Evolutionary conservation across 2,797 vertebrate genomes (phyloP), one percentile per base, ranked within the genome.

Genomic region (Euthynnus affinis): DNA sequence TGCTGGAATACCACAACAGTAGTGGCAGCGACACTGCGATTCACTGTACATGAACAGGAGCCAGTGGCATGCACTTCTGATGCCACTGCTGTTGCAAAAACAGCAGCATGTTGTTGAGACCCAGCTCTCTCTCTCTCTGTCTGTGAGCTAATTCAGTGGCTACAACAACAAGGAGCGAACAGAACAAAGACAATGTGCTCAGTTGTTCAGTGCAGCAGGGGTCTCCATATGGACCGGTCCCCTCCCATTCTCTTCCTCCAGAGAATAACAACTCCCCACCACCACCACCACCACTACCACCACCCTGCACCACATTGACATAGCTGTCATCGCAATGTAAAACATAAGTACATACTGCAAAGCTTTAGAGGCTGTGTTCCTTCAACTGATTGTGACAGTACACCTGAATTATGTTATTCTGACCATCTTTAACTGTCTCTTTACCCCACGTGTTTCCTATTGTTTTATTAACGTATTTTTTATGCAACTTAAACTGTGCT

Each of bases 121-220:
- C 82, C 49, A 64, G 66, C 75, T 73, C 49, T 61, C 68, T 57
- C 68, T 67, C 71, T 64, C 68, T 86, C 32, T 78, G 52, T 85
- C 84, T 90, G 71, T 91, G 91, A 90, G 87, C 90, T 91, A 91
- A 93, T 94, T 94, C 91, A 93, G 85, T 89, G 83, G 88, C 87
- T 87, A 77, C 83, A 92, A 92, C 92, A 94, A 94, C 92, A 92
- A 89, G 89, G 75, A 87, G 85, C 55, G 40, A 88, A 84, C 83
- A 86, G 87, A 88, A 90, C 89, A 90, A 82, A 91, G 87, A 94
- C 92, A 93, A 90, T 92, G 88, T 65, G 42, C 84, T 89, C 88
- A 88, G 85, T 92, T 94, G 90, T 93, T 91, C 84, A 32, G 74
- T 81, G 72, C 90, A 87, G 88, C 87, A 76, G 92, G 92, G 91